phyloP scores from a whole-genome alignment of 2,113 vertebrate species.

The Pampusana beccarii region DNA sequence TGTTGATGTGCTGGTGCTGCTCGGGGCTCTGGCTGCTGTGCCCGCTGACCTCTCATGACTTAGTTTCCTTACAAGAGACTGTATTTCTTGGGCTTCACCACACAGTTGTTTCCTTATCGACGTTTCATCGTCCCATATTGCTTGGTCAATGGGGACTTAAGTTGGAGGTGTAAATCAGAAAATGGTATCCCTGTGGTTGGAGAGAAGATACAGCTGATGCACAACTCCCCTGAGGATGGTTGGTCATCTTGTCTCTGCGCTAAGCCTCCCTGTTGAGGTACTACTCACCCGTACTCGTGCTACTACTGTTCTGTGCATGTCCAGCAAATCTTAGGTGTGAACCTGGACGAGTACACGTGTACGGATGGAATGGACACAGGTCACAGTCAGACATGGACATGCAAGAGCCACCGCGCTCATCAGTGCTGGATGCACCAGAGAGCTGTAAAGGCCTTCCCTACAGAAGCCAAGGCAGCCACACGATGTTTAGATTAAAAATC shows the following conservation, averaged over 20 bases:
- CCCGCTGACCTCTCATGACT: background rate
- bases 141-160: background rate
- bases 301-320: background rate
- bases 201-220: background rate
- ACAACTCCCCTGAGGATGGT: background rate
- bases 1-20: background rate
- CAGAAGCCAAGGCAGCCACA: background rate
- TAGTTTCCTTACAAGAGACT: background rate
- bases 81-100: background rate
- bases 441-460: background rate
- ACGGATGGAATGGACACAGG: background rate
- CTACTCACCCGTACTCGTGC: rapidly evolving
- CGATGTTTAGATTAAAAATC: background rate
- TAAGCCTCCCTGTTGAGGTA: background rate
- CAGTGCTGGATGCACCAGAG: background rate
- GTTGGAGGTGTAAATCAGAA: background rate
- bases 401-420: background rate
- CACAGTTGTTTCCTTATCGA: background rate
- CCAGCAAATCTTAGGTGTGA: background rate
- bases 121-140: rapidly evolving
- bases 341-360: background rate
- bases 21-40: too few species aligned
- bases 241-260: background rate
- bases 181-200: background rate
- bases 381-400: background rate